Evolutionary conservation across 2,797 vertebrate genomes (phyloP).

Genomic region (Xenopus petersii): DNA sequence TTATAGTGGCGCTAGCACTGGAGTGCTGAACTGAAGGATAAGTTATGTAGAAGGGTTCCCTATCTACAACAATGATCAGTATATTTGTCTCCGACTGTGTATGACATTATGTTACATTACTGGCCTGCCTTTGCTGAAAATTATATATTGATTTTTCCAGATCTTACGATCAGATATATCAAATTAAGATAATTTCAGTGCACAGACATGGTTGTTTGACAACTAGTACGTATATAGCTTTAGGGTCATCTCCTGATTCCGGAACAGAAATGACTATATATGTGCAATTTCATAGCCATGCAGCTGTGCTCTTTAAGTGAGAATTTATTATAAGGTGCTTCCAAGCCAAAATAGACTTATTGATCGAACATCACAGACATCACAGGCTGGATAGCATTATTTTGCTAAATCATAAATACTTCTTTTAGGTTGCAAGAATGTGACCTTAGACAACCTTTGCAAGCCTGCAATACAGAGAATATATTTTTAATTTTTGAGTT

Average conservation of each 20-base stretch:
- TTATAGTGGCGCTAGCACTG: not conserved
- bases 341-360: conserved; percentile 13
- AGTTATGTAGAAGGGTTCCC: not conserved
- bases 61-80: conserved; percentile 28
- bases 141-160: conserved; percentile 45
- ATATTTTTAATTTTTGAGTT: no score
- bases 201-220: conserved; percentile 37
- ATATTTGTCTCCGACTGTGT: conserved; percentile 26
- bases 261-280: not conserved
- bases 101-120: conserved; percentile 37
- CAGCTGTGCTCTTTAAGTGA: not conserved
- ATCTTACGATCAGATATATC: conserved; percentile 41
- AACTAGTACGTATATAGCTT: conserved; percentile 38
- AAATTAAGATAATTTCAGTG: conserved; percentile 42
- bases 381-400: not conserved
- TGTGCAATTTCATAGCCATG: not conserved
- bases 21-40: not conserved
- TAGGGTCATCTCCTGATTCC: conserved; percentile 33
- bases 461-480: no score
- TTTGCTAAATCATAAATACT: conserved; percentile 1
- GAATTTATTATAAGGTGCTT: conserved; percentile 7
- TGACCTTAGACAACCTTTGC: no score
- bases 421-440: no score
- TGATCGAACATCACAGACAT: not conserved
- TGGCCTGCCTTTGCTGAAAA: conserved; percentile 36